Base-by-base conservation (phyloP, 2,888 invertebrate species). In the Cephalotes varians region DNA sequence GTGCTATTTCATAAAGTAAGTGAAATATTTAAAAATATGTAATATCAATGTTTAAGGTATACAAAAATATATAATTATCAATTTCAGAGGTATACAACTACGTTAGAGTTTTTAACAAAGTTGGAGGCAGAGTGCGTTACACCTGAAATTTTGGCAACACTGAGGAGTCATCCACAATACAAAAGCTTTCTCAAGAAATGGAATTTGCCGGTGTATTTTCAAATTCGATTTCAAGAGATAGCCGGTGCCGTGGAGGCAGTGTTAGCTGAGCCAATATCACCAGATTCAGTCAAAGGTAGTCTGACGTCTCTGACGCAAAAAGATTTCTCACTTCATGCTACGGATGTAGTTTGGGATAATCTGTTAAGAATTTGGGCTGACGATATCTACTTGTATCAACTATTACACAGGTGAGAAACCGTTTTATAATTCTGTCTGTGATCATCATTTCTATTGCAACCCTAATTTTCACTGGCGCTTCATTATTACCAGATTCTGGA, bases 171-270 rank as follows among this genome's bases (percentile, higher is more conserved):
- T 92, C 94, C 96, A 1, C 97, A 97, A 86, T 98, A 97, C 92
- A 96, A 96, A 91, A 96, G 96, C 86, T 98, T 98, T 93, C 96
- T 98, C 89, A 96, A 96, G 87, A 97, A 98, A 90, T 99, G 99
- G 98, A 99, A 99, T 95, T 95, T 99, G 72, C 98, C 98, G 15
- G 98, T 99, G n/a, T 99, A 99, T 95, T 99, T 98, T 94, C 99
- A 99, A 95, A 98, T 98, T 89, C 96, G 98, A 88, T 99, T 98
- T 95, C 99, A 99, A 95, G 98, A 98, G 95, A 98, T 99, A 93
- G 98, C 98, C 76, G 97, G 97, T 88, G 95, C 86, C 5, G 91
- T 94, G 28, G 95, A 95, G 72, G 90, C 91, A 49, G 84, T 90
- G 31, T 86, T 94, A 44, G 91, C 82, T 40, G 91, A 91, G 60